Evolutionary conservation across 2,113 vertebrate species (phyloP), one percentile per base, ranked within the genome.

Genomic region (Baryphthengus martii): DNA sequence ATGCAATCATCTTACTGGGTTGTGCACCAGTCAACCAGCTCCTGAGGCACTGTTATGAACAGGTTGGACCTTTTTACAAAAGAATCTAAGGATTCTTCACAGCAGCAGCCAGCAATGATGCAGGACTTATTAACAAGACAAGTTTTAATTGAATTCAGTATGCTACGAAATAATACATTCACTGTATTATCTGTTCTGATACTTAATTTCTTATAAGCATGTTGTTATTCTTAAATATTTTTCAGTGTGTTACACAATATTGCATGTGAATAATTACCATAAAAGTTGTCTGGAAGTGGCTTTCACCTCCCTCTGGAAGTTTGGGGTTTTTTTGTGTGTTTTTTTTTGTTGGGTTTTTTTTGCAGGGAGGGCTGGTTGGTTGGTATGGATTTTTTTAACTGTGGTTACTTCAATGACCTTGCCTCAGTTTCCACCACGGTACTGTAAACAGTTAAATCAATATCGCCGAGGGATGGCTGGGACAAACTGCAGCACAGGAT

Each of bases 161-260:
- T 65, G 68, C 72, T 84, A 61, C 61, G 44, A 45, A 78, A 65
- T 74, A 90, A 80, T 39, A 73, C 52, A 94, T 71, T 40, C 59
- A 59, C 68, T 79, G 42, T 47, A 77, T 66, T 45, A 65, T 61
- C 72, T 10, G 1, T 67, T 71, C 47, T 74, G 39, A 76, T 85
- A 90, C 86, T 93, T 87, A 45, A 86, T 74, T 91, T 91, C 15
- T 11, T 86, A 71, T 84, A 63, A 80, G 90, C 85, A 85, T 72
- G 8, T 59, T 77, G 24, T 29, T 70, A 80, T 28, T 73, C 52
- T 39, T 39, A 77, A 71, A 29, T 49, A 76, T 61, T 87, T 85
- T 79, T 59, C 61, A 72, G 52, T 7, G 4, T 62, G 63, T 50
- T 52, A 58, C 14, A 55, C 35, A 85, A 35, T 45, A 53, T 10